Base-by-base conservation (phyloP, 2,113 vertebrate genomes). In the Eulemur rufifrons region DNA sequence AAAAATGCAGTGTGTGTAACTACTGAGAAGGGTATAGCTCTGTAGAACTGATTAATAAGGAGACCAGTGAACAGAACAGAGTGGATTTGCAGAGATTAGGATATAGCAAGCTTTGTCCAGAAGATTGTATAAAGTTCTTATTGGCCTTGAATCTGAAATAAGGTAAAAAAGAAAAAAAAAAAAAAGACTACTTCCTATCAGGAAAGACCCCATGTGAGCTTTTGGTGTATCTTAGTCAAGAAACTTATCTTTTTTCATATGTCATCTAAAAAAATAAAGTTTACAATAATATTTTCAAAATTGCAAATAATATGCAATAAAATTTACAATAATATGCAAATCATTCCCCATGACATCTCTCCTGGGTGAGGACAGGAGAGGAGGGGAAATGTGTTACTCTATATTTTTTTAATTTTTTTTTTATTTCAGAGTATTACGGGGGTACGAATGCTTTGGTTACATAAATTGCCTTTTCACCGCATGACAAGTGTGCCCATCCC, bases 41-140 rank as follows among this genome's bases (percentile, higher is more conserved):
- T 95, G 97, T 74, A 98, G 98, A 97, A 97, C 98, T 98, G 97
- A 98, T 98, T 98, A 98, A 97, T 98, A 98, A 98, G 97, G 96
- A 96, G 71, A 98, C 97, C 89, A 64, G 76, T 86, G 97, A 98
- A 98, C 83, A 97, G 97, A 96, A 97, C 91, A 92, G 97, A 98
- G 97, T 98, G 98, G 97, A 98, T 98, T 98, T 99, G 94, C 96
- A 98, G 97, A 99, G 98, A 98, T 98, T 98, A 98, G 97, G 98
- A 97, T 18, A 9, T 96, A 96, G 97, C 97, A 95, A 97, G 97
- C 97, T 98, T 98, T 98, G 96, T 98, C 98, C 97, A 97, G 98
- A 98, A 98, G 97, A 98, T 23, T 98, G 95, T 87, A 96, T 94
- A 76, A 98, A 98, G 97, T 98, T 98, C 94, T 97, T 95, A 98